Evolutionary conservation across 2,888 invertebrate species (phyloP), one percentile per base, ranked within the genome.

Genomic region (Phyllotreta striolata): DNA sequence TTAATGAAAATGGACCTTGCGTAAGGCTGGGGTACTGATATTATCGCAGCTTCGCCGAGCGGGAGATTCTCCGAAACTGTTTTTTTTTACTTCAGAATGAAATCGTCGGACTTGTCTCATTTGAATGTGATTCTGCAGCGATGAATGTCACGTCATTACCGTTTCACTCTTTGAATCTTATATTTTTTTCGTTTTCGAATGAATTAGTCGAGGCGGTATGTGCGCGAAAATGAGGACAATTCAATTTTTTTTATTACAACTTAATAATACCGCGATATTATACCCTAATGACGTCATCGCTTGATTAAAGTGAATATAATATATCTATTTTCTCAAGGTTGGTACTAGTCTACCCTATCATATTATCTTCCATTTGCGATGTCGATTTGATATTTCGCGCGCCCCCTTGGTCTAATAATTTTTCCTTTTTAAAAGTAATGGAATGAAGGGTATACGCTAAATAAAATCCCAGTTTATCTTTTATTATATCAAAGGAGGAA

Each of bases 41-140:
- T 70, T 72, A 77, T 75, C 77, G 74, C 70, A 73, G 72, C 73
- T 24, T 24, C 71, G 34, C 12, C 41, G 14, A 37, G 40, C 43
- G 39, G 10, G n/a, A 35, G 49, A 52, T 35, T 72, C 24, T 43
- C 74, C 73, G 77, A 79, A 77, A 77, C 78, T 78, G 77, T 80
- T 80, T 79, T 79, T 79, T 24, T 24, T 24, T 24, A 78, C 78
- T 79, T 79, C 77, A 74, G 70, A 77, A 79, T 77, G 78, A 77
- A 79, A 79, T 78, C 79, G 77, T 77, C 76, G 75, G 77, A 69
- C 75, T 76, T 74, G 76, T 77, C 77, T 78, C 79, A 79, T 80
- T 79, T 78, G 75, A 80, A 80, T 79, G 74, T 73, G 75, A 64
- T 46, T 75, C 75, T 74, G 72, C 66, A 70, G 71, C 75, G 73